Evolutionary conservation across 2,888 invertebrate species (phyloP).

Genomic region (Eucriotettix oculatus): DNA sequence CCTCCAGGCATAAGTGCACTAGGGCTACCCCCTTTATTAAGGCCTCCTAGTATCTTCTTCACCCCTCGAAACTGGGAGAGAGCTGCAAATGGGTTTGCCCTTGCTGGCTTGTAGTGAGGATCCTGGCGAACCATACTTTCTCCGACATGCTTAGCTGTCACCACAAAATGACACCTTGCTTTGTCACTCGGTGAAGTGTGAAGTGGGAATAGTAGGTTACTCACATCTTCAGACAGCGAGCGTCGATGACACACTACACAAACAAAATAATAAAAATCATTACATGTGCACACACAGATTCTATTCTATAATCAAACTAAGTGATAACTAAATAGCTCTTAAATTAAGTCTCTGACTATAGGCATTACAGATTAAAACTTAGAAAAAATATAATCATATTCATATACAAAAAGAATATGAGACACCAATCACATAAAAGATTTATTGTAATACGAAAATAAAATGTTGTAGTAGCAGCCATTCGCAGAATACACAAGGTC

Average conservation of each 20-base stretch:
- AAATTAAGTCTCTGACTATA: no score
- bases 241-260: conserved; percentile 46
- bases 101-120: conserved; percentile 56
- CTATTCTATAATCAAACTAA: no score
- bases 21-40: conserved; percentile 16
- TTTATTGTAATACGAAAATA: no score
- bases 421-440: no score
- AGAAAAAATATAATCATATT: no score
- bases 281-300: not conserved
- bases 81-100: conserved; percentile 55
- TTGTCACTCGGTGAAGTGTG: conserved; percentile 54
- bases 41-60: conserved; percentile 54
- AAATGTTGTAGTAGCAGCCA: no score
- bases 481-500: no score
- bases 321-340: no score
- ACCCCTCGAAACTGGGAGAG: conserved; percentile 64
- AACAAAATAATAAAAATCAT: not conserved
- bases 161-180: conserved; percentile 48
- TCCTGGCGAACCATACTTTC: conserved; percentile 76
- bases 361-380: no score
- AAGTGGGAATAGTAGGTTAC: conserved; percentile 38
- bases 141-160: conserved; percentile 48
- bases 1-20: conserved; percentile 3
- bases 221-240: conserved; percentile 54
- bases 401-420: no score